These are phyloP conservation scores for Hexactinellida sp. DNA, from an alignment of 37 sponge, comb jelly and placozoan genomes.

Conservation along the genomic window DNA sequence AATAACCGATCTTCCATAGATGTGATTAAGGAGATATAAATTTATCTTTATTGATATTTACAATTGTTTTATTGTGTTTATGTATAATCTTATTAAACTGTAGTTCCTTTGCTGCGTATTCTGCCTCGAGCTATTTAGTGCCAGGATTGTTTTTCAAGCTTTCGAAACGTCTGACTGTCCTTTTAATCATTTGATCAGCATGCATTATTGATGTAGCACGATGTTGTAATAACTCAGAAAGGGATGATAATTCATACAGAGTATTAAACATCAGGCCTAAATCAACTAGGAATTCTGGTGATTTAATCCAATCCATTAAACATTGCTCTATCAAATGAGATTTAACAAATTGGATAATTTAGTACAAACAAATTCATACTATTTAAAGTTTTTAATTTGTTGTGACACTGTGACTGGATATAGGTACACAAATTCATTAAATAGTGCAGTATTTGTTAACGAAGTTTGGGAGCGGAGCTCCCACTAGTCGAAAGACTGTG, in stretches of 20 bases:
- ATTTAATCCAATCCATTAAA: not conserved
- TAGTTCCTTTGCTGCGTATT: not conserved
- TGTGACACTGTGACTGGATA: no score
- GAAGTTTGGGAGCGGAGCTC: no score
- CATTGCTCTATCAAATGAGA: not conserved
- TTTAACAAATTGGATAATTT: no score
- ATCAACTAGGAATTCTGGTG: not conserved
- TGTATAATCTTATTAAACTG: not conserved
- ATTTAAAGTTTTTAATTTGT: no score
- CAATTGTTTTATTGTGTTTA: no score
- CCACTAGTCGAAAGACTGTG: no score
- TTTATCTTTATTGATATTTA: no score
- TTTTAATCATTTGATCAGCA: not conserved
- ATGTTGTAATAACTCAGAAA: not conserved
- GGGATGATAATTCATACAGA: not conserved
- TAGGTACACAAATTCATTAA: no score
- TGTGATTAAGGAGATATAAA: no score
- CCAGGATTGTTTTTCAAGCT: not conserved
- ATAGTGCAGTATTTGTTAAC: no score
- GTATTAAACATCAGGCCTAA: not conserved
- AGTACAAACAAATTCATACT: no score
- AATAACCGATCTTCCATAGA: no score
- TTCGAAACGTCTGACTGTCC: not conserved
- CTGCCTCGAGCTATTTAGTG: not conserved
- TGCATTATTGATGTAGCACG: not conserved